phyloP scores from a whole-genome alignment of 2,888 invertebrate genomes.

The Stenodema calcarata region DNA sequence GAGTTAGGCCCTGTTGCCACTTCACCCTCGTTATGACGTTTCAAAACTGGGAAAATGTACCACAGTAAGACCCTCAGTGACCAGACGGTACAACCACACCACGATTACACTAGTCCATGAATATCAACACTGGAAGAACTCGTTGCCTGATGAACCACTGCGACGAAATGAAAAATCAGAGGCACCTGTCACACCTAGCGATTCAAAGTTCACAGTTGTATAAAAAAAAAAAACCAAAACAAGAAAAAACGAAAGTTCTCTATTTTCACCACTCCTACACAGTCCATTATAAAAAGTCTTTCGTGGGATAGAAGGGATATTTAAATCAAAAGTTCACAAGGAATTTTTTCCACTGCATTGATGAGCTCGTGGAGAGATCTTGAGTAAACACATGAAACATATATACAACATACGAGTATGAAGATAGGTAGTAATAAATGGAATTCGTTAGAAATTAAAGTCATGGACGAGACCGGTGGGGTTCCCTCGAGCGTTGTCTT shows the following conservation, averaged over 20 bases:
- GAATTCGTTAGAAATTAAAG: background rate
- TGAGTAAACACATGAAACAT: slow-evolving; percentile 32
- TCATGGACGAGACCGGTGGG: background rate
- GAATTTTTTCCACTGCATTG: slow-evolving; percentile 34
- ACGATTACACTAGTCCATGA: no score
- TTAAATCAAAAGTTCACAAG: slow-evolving; percentile 11
- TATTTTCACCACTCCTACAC: background rate
- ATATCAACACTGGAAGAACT: background rate
- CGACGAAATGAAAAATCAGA: background rate
- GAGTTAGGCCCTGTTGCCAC: no score
- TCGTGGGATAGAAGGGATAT: slow-evolving; percentile 24
- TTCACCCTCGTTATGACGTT: no score
- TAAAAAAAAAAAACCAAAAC: no score
- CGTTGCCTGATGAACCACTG: background rate
- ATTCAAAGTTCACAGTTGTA: background rate
- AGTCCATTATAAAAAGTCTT: slow-evolving; percentile 20
- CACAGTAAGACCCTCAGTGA: no score
- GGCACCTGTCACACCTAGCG: slow-evolving; percentile 3
- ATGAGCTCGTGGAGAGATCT: slow-evolving; percentile 39
- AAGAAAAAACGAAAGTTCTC: background rate
- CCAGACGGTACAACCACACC: no score
- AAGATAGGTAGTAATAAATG: background rate
- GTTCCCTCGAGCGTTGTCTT: background rate
- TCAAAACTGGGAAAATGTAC: no score
- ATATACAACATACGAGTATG: background rate